Conservation (phyloP, 2,888 invertebrate species). For the Andrena hattorfiana region DNA sequence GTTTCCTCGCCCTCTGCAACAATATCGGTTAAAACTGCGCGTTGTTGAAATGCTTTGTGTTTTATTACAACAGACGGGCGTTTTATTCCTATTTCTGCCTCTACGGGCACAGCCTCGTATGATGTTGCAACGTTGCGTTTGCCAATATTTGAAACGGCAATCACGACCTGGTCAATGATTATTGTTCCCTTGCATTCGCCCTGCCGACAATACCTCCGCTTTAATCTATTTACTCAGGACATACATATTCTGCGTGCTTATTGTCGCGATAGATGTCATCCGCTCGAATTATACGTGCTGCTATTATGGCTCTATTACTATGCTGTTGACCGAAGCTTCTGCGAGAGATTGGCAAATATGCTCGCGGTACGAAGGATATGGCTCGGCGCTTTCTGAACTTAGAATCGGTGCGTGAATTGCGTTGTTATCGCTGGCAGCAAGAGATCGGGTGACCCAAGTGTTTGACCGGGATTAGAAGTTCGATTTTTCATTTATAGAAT, state of each 20-base stretch:
- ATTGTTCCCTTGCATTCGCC: conserved; percentile 8
- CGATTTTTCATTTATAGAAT: background rate
- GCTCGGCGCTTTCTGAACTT: background rate
- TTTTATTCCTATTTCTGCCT: background rate
- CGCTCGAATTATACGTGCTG: conserved; percentile 11
- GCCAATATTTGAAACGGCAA: conserved; percentile 13
- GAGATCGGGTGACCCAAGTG: background rate
- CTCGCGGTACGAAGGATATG: background rate
- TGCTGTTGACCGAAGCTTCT: background rate
- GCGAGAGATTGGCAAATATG: background rate
- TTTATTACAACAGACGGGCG: background rate
- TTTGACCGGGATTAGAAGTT: background rate
- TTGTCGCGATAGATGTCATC: conserved; percentile 7
- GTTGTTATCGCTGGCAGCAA: background rate
- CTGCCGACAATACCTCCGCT: conserved; percentile 1
- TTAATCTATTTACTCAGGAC: conserved; percentile 20
- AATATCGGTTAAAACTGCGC: background rate
- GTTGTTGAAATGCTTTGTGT: background rate
- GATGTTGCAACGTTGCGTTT: background rate
- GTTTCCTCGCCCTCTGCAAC: background rate
- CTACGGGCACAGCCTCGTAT: background rate
- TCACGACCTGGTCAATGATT: conserved; percentile 6
- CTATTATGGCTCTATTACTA: background rate
- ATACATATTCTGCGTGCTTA: conserved; percentile 1
- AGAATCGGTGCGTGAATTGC: too few relatives aligned